A percentile compares a stretch with the other conserved stretches of the same genome.
phyloP scores from a whole-genome alignment of 2,888 invertebrate species.

The Spisula solida region DNA sequence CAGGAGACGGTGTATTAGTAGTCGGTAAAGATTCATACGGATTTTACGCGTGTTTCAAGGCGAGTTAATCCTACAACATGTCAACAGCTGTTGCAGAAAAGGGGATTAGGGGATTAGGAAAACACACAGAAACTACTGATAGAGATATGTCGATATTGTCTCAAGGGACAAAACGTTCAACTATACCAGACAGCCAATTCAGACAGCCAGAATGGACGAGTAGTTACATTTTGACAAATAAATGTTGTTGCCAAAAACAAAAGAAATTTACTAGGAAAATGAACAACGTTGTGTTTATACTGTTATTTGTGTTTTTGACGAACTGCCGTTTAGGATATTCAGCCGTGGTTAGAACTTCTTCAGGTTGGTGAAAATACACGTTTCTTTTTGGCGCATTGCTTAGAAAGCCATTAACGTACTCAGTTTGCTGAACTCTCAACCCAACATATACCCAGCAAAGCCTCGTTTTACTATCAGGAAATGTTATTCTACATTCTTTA shows the following conservation, averaged over 20 bases:
- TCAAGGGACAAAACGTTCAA: neutral
- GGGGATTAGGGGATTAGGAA: neutral
- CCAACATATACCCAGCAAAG: no score
- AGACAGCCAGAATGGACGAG: neutral
- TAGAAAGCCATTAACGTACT: no score
- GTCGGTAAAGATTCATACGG: neutral
- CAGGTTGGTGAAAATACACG: slow-evolving; percentile 24
- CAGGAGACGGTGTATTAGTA: neutral
- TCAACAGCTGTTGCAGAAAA: slow-evolving; percentile 24
- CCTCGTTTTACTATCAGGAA: no score
- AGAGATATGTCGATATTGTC: neutral
- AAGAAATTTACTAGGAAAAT: neutral
- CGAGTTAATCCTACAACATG: slow-evolving; percentile 21
- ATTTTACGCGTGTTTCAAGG: neutral
- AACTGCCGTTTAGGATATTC: slow-evolving; percentile 37
- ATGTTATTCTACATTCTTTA: no score
- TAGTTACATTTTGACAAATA: neutral
- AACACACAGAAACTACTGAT: neutral
- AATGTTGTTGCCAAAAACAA: slow-evolving; percentile 17
- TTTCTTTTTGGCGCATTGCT: neutral
- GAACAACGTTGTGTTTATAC: neutral
- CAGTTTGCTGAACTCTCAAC: no score
- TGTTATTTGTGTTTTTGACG: slow-evolving; percentile 31
- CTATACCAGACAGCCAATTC: no score
- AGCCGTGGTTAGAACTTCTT: slow-evolving; percentile 31